Evolutionary conservation across 2,888 invertebrate genomes (phyloP).

Genomic region (Gortyna flavago): DNA sequence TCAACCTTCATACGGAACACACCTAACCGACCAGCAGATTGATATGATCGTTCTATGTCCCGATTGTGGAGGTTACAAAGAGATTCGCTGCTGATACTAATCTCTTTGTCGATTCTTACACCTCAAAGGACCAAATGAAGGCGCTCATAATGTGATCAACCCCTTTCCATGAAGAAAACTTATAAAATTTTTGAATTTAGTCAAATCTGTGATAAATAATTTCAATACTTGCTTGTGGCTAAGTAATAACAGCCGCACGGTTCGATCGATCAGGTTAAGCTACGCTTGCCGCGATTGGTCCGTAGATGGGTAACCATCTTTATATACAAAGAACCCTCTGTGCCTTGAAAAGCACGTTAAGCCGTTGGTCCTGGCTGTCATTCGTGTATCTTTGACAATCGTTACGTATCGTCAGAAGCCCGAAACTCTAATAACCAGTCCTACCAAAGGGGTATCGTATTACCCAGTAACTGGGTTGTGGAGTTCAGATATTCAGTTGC

Average conservation of each 20-base stretch:
- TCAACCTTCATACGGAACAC: neutral
- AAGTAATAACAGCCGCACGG: neutral
- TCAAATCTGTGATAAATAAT: neutral
- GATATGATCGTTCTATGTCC: neutral
- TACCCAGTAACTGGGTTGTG: too few relatives aligned
- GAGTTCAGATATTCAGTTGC: too few relatives aligned
- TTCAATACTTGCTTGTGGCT: neutral
- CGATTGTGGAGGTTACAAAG: neutral
- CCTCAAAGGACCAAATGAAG: neutral
- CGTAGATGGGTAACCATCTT: neutral
- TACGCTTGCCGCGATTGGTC: neutral
- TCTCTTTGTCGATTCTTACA: slow-evolving; percentile 6
- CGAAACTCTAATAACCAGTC: too few relatives aligned
- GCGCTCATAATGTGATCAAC: neutral
- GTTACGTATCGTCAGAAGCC: too few relatives aligned
- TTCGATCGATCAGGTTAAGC: neutral
- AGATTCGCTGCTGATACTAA: slow-evolving; percentile 2
- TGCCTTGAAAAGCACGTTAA: neutral
- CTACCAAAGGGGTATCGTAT: too few relatives aligned
- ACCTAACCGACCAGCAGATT: neutral
- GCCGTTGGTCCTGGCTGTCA: too few relatives aligned
- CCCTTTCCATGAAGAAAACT: neutral
- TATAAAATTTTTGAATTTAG: neutral
- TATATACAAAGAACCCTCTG: neutral
- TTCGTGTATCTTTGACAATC: too few relatives aligned